Evolutionary conservation across 2,888 invertebrate species (phyloP), one percentile per base, ranked within the genome.

Genomic region (Acronicta leporina): DNA sequence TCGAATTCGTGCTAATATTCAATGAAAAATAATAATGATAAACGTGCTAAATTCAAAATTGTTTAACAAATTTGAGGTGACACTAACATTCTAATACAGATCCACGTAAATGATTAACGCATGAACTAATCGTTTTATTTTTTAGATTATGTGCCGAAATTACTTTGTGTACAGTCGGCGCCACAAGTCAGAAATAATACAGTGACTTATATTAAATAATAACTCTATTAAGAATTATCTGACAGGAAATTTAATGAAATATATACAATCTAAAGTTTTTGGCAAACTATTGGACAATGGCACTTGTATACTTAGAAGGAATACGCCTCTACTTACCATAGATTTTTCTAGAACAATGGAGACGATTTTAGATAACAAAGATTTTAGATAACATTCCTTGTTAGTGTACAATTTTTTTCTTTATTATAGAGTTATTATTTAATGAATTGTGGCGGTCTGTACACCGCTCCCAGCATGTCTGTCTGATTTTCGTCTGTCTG

Each of bases 401-500:
- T 33, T 11, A 33, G 33, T 11, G 11, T 33, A 33, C 3, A 33
- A 44, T 25, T 33, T 15, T 5, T 6, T 11, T 33, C 13, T 33
- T 15, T 1, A 30, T 16, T 15, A 1, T 44, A 63, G 68, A 65
- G 74, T 64, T 71, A 72, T 73, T 59, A 66, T 77, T 63, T 42
- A 64, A 62, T 56, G 42, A 16, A 49, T 45, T 20, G 55, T 73
- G 73, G 62, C 58, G 25, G 20, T 25, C 63, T 63, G 55, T 64
- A 64, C 53, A 2, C 51, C 35, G 55, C 43, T 59, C 64, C 64
- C 63, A 75, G 80, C 80, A 80, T 83, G 82, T 86, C 75, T 81
- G 75, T 70, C 79, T 80, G 78, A 68, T 82, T 79, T 84, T 68
- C 71, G 71, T 91, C 81, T 91, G 83, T 75, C 56, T 76, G 74